A percentile compares a stretch with the other conserved stretches of the same genome.
These are phyloP conservation scores for Campopleginae sp. DNA, from an alignment of 2,888 invertebrate species.

Conservation along the genomic window DNA sequence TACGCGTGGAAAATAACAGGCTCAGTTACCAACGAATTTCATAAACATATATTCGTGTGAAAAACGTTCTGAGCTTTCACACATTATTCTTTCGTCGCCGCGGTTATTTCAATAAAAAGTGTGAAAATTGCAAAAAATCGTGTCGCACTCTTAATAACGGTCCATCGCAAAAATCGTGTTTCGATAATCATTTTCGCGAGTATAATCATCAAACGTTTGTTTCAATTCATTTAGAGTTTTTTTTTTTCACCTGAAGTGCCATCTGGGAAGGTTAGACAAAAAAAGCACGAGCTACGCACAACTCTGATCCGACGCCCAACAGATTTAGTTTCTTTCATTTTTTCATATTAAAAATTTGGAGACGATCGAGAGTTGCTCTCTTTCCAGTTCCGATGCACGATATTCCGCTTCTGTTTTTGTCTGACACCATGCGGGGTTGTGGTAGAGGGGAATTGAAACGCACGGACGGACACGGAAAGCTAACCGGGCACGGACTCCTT, in stretches of 20 bases:
- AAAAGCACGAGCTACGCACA: background rate
- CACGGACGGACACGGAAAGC: constrained; percentile 6
- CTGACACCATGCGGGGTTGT: background rate
- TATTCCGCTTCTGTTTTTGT: background rate
- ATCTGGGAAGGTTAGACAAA: background rate
- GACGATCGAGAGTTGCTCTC: background rate
- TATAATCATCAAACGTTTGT: background rate
- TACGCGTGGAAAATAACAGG: background rate
- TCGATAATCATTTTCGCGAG: background rate
- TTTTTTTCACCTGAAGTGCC: background rate
- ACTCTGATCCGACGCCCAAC: background rate
- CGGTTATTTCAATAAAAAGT: constrained; percentile 4
- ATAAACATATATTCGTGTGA: constrained; percentile 8
- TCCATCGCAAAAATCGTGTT: background rate
- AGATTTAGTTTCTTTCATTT: background rate
- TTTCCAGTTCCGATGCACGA: background rate
- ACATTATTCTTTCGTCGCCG: background rate
- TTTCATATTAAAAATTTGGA: background rate
- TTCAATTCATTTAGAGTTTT: background rate
- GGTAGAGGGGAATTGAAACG: background rate
- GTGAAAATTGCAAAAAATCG: background rate
- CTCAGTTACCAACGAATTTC: background rate
- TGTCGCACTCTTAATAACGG: background rate
- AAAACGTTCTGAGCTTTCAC: background rate
- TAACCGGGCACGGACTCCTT: constrained; percentile 4